Percentiles rank a stretch among this genome's conserved stretches.
phyloP scores from a whole-genome alignment of 1,140 invertebrate genomes.

The Carposina sasakii region DNA sequence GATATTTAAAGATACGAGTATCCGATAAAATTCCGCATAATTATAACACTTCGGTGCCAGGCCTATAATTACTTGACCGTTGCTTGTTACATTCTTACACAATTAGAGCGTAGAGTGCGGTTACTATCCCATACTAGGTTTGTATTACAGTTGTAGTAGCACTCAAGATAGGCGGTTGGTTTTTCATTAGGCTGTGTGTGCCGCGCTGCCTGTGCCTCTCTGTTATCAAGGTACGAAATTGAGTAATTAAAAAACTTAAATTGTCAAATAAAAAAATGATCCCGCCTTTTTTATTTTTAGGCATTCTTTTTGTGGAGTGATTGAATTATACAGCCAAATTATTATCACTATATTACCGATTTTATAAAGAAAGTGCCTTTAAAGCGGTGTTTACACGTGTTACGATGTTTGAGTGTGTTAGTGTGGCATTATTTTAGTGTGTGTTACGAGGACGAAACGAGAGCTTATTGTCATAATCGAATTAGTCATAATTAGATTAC shows the following conservation, averaged over 20 bases:
- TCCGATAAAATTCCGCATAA: too few species aligned
- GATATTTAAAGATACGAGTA: too few species aligned
- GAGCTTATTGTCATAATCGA: conserved; percentile 51
- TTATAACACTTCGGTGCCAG: too few species aligned
- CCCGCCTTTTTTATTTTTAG: background rate
- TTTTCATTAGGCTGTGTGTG: conserved; percentile 26
- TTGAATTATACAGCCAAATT: background rate
- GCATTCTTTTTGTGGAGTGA: background rate
- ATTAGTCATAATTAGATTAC: conserved; percentile 66
- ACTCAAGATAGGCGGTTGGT: conserved; percentile 48
- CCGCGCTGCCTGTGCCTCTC: conserved; percentile 17
- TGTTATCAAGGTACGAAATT: conserved; percentile 35
- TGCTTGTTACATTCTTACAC: conserved; percentile 60
- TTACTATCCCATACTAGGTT: conserved; percentile 40
- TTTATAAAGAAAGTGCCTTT: too few species aligned
- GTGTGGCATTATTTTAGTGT: conserved; percentile 15
- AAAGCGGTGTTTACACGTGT: too few species aligned
- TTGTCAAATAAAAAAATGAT: background rate
- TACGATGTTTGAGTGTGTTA: background rate
- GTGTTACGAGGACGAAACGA: conserved; percentile 24
- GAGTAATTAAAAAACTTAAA: conserved; percentile 12
- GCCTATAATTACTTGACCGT: too few species aligned
- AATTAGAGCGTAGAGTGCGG: conserved; percentile 56
- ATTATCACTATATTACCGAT: background rate
- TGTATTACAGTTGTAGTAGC: conserved; percentile 47